Percentiles rank a stretch among this genome's conserved stretches.
Evolutionary conservation across 1,140 invertebrate species (phyloP).

Genomic region (Hylaeus volcanicus): DNA sequence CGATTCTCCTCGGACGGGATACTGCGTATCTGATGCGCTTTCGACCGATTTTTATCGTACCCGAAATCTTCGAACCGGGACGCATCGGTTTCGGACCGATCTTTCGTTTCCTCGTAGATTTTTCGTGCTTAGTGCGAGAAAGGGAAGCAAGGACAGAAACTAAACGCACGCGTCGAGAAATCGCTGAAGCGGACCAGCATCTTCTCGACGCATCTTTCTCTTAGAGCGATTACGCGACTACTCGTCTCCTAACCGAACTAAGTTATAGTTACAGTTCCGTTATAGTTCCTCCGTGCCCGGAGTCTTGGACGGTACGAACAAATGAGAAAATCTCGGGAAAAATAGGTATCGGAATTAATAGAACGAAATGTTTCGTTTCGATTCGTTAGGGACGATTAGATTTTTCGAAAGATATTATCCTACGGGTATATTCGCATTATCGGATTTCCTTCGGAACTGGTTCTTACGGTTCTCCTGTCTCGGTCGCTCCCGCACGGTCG

Average conservation of each 20-base stretch:
- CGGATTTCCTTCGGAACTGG: constrained; percentile 51
- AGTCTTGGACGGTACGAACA: constrained; percentile 10
- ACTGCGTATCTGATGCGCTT: too few relatives aligned
- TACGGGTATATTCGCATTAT: constrained; percentile 54
- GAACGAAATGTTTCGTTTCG: constrained; percentile 44
- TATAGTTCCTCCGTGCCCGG: not conserved
- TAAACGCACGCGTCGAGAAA: constrained; percentile 40
- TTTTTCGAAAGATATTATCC: constrained; percentile 57
- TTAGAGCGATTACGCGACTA: constrained; percentile 30
- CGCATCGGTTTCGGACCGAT: not conserved
- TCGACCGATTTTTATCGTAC: not conserved
- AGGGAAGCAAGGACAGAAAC: constrained; percentile 45
- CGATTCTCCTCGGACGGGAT: too few relatives aligned
- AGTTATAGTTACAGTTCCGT: too few relatives aligned
- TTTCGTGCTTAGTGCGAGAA: constrained; percentile 20
- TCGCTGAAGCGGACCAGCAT: not conserved
- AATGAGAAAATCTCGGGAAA: constrained; percentile 75
- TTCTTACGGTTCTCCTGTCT: constrained; percentile 10
- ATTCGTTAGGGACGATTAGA: constrained; percentile 75
- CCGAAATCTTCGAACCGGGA: not conserved
- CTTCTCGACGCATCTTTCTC: constrained; percentile 61
- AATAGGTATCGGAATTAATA: constrained; percentile 78
- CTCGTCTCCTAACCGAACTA: not conserved
- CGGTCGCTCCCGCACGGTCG: not conserved
- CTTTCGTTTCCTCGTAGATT: not conserved